phyloP scores from a whole-genome alignment of 2,797 vertebrate species.

The Buceros bicornis region DNA sequence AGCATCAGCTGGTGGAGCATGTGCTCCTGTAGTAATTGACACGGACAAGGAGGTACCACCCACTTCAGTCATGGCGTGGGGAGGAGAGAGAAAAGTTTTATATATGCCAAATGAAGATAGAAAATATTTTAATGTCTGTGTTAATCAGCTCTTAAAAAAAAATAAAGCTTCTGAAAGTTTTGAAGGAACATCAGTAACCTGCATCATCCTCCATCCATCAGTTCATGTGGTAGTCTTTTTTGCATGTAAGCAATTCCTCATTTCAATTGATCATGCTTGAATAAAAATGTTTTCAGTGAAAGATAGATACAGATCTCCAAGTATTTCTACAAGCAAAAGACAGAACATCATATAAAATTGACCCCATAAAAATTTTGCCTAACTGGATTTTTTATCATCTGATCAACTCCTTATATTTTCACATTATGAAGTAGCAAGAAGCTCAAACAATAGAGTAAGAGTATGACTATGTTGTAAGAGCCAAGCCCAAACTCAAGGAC shows the following conservation, averaged over 20 bases:
- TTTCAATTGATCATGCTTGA: slow-evolving; percentile 7
- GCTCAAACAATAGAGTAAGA: background rate
- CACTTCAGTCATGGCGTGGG: background rate
- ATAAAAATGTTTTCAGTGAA: slow-evolving; percentile 22
- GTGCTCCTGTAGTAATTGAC: background rate
- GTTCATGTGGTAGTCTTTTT: background rate
- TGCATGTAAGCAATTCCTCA: background rate
- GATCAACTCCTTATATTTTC: background rate
- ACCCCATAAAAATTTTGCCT: background rate
- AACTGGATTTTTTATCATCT: background rate
- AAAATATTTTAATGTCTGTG: background rate
- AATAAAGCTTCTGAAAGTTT: background rate
- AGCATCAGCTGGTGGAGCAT: background rate
- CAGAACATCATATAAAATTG: background rate
- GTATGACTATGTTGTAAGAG: background rate
- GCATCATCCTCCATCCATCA: background rate
- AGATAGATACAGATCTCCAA: background rate
- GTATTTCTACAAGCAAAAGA: background rate
- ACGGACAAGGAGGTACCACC: background rate
- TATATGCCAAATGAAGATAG: background rate
- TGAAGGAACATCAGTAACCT: background rate
- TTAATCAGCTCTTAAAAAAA: background rate
- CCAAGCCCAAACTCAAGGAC: background rate
- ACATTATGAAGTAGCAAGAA: background rate
- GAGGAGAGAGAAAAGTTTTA: background rate